phyloP scores from a whole-genome alignment of 1,140 invertebrate genomes.

The Pararge aegeria region DNA sequence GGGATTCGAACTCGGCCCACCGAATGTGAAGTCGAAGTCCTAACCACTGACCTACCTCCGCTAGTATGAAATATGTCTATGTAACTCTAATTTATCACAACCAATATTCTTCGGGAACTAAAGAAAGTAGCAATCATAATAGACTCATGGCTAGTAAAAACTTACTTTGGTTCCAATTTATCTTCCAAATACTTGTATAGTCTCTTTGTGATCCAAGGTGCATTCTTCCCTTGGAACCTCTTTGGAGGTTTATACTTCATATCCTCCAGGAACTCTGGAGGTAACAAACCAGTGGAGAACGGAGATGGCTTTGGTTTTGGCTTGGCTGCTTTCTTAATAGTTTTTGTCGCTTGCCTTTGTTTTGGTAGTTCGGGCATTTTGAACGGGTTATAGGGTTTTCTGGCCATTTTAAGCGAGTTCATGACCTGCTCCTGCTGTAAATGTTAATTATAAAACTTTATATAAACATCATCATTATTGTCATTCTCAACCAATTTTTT shows the following conservation, averaged over 20 bases:
- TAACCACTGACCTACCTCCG: too few relatives aligned
- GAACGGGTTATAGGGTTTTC: constrained; percentile 37
- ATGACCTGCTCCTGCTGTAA: constrained; percentile 55
- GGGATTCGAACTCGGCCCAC: too few relatives aligned
- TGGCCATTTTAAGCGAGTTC: constrained; percentile 40
- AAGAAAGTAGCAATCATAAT: too few relatives aligned
- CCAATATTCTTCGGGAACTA: too few relatives aligned
- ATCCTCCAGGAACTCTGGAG: constrained; percentile 51
- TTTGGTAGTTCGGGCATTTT: constrained; percentile 42
- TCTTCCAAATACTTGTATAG: constrained; percentile 65
- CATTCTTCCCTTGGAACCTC: constrained; percentile 51
- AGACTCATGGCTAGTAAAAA: too few relatives aligned
- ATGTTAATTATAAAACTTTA: neutral
- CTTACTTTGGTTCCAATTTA: constrained; percentile 66
- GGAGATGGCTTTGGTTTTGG: constrained; percentile 29
- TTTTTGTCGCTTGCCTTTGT: constrained; percentile 16
- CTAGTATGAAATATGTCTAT: too few relatives aligned
- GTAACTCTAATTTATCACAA: too few relatives aligned
- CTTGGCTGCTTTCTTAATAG: constrained; percentile 30
- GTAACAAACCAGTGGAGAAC: constrained; percentile 37
- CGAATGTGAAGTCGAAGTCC: too few relatives aligned
- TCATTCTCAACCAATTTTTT: too few relatives aligned
- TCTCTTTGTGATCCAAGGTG: constrained; percentile 61
- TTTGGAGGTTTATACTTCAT: constrained; percentile 67
- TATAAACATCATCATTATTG: neutral